Evolutionary conservation across 1,140 invertebrate species (phyloP).

Genomic region (Pseudomyrmex pallidus): DNA sequence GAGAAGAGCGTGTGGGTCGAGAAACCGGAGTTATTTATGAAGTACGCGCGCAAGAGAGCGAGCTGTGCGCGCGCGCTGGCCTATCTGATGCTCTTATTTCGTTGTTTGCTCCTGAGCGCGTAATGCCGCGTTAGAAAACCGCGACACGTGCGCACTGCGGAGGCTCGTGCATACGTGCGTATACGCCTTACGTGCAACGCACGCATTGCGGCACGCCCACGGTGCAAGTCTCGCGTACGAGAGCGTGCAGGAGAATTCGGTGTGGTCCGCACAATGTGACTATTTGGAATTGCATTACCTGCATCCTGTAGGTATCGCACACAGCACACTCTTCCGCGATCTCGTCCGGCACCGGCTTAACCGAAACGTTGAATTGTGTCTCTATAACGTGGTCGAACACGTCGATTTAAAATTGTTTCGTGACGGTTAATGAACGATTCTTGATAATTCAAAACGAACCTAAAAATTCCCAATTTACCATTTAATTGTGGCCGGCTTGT

Average conservation of each 20-base stretch:
- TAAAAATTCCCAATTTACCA: slow-evolving; percentile 31
- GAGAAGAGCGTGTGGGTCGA: slow-evolving; percentile 55
- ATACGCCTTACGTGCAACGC: too few species aligned
- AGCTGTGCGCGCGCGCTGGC: slow-evolving; percentile 16
- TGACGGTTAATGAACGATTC: too few species aligned
- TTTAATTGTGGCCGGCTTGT: slow-evolving; percentile 39
- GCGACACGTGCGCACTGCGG: slow-evolving; percentile 73
- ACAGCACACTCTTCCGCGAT: not conserved
- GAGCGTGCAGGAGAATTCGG: not conserved
- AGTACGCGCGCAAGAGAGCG: slow-evolving; percentile 60
- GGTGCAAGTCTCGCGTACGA: slow-evolving; percentile 9
- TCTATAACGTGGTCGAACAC: not conserved
- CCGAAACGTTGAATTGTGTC: not conserved
- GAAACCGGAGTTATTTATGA: slow-evolving; percentile 74
- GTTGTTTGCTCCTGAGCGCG: slow-evolving; percentile 70
- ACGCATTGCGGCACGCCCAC: not conserved
- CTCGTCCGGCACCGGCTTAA: not conserved
- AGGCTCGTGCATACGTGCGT: slow-evolving; percentile 23
- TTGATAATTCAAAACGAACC: not conserved
- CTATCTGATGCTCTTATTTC: slow-evolving; percentile 79
- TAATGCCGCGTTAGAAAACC: slow-evolving; percentile 72
- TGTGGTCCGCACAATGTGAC: not conserved
- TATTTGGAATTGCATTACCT: slow-evolving; percentile 4
- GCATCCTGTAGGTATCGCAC: not conserved
- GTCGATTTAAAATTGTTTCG: too few species aligned